Conservation (phyloP, 2,888 invertebrate genomes). For the Zaprionus lineosus region DNA sequence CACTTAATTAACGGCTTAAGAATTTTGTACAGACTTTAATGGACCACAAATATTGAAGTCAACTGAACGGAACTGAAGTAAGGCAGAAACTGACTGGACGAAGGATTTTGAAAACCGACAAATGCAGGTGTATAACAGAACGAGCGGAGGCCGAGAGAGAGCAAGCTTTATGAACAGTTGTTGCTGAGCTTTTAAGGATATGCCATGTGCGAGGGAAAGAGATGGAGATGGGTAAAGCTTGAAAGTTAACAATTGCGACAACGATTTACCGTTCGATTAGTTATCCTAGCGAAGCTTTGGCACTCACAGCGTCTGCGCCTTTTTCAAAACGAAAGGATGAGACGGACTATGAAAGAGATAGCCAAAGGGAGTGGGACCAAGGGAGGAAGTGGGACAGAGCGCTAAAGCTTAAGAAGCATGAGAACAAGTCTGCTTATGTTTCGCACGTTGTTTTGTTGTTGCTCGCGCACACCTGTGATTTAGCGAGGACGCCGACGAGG, state of each 20-base stretch:
- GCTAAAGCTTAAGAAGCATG: background rate
- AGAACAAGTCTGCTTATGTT: slow-evolving; percentile 44
- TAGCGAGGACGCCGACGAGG: slow-evolving; percentile 60
- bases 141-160: slow-evolving; percentile 7
- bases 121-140: slow-evolving; percentile 40
- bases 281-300: slow-evolving; percentile 39
- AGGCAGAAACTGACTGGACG: slow-evolving; percentile 70
- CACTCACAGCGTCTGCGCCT: slow-evolving; percentile 54
- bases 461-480: slow-evolving; percentile 70
- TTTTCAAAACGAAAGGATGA: background rate
- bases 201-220: slow-evolving; percentile 18
- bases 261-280: slow-evolving; percentile 15
- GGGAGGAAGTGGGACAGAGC: background rate
- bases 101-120: slow-evolving; percentile 51
- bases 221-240: background rate
- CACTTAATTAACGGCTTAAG: no score
- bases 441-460: slow-evolving; percentile 48
- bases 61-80: slow-evolving; percentile 71
- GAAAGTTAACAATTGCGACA: slow-evolving; percentile 17
- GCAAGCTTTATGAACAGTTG: no score
- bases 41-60: slow-evolving; percentile 21
- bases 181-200: slow-evolving; percentile 48
- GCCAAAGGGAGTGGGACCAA: background rate
- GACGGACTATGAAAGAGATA: background rate
- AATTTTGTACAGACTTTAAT: slow-evolving; percentile 3